phyloP scores from a whole-genome alignment of 2,888 invertebrate species.

The Stegana nigrithorax region DNA sequence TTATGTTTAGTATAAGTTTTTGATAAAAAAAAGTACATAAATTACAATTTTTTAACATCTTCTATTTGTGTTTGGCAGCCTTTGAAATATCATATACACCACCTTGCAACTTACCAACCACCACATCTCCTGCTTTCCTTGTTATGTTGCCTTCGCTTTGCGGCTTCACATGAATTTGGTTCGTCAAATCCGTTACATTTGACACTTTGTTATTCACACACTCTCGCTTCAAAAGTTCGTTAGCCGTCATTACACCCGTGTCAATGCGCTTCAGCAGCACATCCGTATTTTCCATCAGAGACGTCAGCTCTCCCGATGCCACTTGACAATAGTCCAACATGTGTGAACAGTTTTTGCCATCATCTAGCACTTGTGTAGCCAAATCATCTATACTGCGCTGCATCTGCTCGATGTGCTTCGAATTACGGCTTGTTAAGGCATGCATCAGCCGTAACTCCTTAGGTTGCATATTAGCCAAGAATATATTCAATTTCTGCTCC shows the following conservation, averaged over 20 bases:
- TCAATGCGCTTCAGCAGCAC: slow-evolving; percentile 61
- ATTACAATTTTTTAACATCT: too few relatives aligned
- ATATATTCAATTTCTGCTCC: slow-evolving; percentile 38
- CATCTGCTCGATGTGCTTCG: slow-evolving; percentile 57
- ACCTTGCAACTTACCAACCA: too few relatives aligned
- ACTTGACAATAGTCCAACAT: slow-evolving; percentile 53
- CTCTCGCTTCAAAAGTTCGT: slow-evolving; percentile 39
- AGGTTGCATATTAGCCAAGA: slow-evolving; percentile 19
- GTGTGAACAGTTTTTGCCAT: slow-evolving; percentile 33
- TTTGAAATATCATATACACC: too few relatives aligned
- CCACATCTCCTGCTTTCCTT: too few relatives aligned
- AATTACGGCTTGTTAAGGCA: slow-evolving; percentile 36
- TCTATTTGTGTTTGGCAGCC: too few relatives aligned
- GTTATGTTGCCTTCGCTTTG: too few relatives aligned
- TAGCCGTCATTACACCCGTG: slow-evolving; percentile 47
- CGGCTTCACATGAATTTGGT: too few relatives aligned
- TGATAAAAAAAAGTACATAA: too few relatives aligned
- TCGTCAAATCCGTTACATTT: too few relatives aligned
- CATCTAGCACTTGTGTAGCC: slow-evolving; percentile 44
- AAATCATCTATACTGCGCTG: slow-evolving; percentile 61
- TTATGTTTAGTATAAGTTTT: too few relatives aligned
- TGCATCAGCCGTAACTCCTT: slow-evolving; percentile 39
- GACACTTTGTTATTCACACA: too few relatives aligned
- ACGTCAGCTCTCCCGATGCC: slow-evolving; percentile 54
- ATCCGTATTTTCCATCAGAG: slow-evolving; percentile 63